phyloP scores from a whole-genome alignment of 2,797 vertebrate species.

The Eptatretus atami region DNA sequence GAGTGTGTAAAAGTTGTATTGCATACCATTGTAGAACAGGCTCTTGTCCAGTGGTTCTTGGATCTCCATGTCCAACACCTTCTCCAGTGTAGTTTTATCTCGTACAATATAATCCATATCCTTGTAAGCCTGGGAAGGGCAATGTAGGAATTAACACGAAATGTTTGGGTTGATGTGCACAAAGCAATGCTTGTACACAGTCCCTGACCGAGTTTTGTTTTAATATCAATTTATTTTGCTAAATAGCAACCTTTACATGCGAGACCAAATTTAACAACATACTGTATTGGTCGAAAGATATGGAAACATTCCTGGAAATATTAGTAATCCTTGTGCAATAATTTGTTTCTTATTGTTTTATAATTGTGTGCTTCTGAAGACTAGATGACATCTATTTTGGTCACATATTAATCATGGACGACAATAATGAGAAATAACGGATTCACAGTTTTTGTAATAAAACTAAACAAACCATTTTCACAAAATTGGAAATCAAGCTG shows the following conservation, averaged over 20 bases:
- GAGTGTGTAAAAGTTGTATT: background rate
- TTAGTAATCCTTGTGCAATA: too few species aligned
- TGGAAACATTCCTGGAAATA: too few species aligned
- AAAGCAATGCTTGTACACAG: conserved; percentile 1
- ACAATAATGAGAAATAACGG: background rate
- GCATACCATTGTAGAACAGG: conserved; percentile 7
- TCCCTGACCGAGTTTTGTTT: background rate
- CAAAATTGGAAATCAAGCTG: background rate
- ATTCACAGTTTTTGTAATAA: background rate
- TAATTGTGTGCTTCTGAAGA: too few species aligned
- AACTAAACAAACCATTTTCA: background rate
- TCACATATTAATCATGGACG: too few species aligned
- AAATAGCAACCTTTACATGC: background rate
- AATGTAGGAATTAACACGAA: background rate
- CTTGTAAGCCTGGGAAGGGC: conserved; percentile 6
- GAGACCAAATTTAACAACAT: background rate
- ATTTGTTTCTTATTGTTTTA: too few species aligned
- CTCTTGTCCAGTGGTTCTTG: conserved; percentile 10
- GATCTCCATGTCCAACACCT: conserved; percentile 10
- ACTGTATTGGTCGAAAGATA: too few species aligned
- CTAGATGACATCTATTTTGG: too few species aligned
- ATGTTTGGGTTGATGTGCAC: background rate
- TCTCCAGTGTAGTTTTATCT: conserved; percentile 12
- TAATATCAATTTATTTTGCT: background rate
- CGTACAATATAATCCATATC: conserved; percentile 6